A percentile compares a stretch with the other conserved stretches of the same genome.
phyloP scores from a whole-genome alignment of 2,797 vertebrate species.

The Silurus lanzhouensis region DNA sequence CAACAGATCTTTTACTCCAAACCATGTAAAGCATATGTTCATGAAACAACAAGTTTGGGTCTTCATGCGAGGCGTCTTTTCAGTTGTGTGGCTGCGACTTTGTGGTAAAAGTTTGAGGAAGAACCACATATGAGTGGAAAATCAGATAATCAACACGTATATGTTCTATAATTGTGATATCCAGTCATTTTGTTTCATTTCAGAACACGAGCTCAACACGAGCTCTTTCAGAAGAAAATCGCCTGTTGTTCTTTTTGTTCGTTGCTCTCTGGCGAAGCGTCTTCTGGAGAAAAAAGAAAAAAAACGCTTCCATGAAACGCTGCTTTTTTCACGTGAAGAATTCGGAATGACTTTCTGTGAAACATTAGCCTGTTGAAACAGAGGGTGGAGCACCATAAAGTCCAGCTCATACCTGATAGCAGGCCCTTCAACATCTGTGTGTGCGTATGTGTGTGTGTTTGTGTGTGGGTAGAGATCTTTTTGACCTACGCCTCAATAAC shows the following conservation, averaged over 20 bases:
- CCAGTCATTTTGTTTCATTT: not conserved
- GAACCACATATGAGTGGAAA: no score
- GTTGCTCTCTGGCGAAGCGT: no score
- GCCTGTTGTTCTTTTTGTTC: not conserved
- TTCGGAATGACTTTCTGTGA: not conserved
- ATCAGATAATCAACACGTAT: no score
- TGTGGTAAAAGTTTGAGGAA: no score
- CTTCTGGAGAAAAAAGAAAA: not conserved
- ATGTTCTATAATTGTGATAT: not conserved
- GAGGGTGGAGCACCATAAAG: slow-evolving; percentile 7
- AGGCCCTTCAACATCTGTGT: not conserved
- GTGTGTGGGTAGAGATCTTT: no score
- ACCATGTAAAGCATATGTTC: no score
- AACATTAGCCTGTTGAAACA: not conserved
- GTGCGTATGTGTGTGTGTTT: no score
- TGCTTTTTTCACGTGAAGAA: not conserved
- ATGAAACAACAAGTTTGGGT: no score
- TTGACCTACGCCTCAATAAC: no score
- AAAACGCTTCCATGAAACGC: not conserved
- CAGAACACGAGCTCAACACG: not conserved
- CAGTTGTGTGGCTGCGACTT: no score
- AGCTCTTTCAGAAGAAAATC: not conserved
- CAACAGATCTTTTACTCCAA: no score
- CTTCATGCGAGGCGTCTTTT: no score
- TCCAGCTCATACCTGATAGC: not conserved